Base-by-base conservation (phyloP, 2,888 invertebrate species). In the Danaus chrysippus region DNA sequence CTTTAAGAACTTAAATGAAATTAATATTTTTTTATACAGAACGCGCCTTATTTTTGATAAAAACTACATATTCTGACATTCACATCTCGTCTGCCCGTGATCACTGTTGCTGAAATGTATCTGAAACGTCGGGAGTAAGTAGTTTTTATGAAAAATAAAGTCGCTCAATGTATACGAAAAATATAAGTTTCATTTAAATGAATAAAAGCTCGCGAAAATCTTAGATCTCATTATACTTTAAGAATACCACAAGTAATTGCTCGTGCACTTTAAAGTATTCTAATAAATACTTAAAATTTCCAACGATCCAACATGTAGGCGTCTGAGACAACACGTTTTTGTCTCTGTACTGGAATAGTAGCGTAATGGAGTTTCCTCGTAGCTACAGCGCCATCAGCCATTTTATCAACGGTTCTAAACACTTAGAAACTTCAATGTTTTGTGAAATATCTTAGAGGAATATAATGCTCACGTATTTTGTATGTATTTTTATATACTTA, bases 281-380 rank as follows among this genome's bases (percentile, higher is more conserved):
- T 17, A n/a, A 17, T 17, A 49, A 49, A 49, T 49, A 49, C 17
- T 17, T 49, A 49, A 49, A 49, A 49, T 17, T 49, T 49, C n/a
- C 49, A 1, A 17, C 49, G 17, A 9, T 15, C 49, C 49, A 49
- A 11, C 49, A 49, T 10, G 49, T 17, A 49, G 49, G 15, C 49
- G 49, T 15, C 11, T 49, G 15, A 49, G 17, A 17, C 17, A 49
- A 49, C 49, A 49, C 17, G 49, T 49, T 49, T 49, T 49, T 49
- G 49, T 49, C 49, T 15, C 49, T 49, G 49, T 49, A 17, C 17
- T 56, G 54, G 60, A 60, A 34, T 54, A 44, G 62, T 42, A 15
- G 41, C 58, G 76, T 84, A 84, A 84, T 84, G 84, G 83, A 83
- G 68, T 83, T 83, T 73, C 75, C 78, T 76, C 73, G 84, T 84